phyloP scores from a whole-genome alignment of 2,888 invertebrate genomes.

The Digitonthophagus gazella region DNA sequence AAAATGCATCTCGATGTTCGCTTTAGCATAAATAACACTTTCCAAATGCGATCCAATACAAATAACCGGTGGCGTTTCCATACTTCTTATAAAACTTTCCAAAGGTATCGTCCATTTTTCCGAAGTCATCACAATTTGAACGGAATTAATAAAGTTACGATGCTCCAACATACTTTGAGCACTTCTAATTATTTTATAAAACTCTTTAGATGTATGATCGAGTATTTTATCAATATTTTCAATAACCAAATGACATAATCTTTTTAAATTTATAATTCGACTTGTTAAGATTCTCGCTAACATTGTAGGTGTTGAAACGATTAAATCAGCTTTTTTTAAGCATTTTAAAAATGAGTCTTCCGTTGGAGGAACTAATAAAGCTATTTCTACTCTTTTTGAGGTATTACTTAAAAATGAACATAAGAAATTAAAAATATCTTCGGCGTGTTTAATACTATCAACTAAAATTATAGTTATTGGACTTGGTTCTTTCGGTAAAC shows the following conservation, averaged over 20 bases:
- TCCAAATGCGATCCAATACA: slow-evolving; percentile 73
- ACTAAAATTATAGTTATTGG: slow-evolving; percentile 68
- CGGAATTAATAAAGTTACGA: slow-evolving; percentile 50
- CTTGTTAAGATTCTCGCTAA: slow-evolving; percentile 53
- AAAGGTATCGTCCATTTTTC: slow-evolving; percentile 65
- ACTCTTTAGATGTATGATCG: slow-evolving; percentile 54
- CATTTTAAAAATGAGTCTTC: slow-evolving; percentile 44
- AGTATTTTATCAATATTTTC: slow-evolving; percentile 69
- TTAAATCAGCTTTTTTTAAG: slow-evolving; percentile 60
- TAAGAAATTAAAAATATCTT: slow-evolving; percentile 52
- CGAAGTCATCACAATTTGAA: slow-evolving; percentile 62
- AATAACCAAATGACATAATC: slow-evolving; percentile 65
- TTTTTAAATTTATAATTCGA: slow-evolving; percentile 58
- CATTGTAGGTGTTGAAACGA: slow-evolving; percentile 68
- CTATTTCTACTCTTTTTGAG: slow-evolving; percentile 46
- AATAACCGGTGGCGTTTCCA: slow-evolving; percentile 59
- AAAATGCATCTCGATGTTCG: slow-evolving; percentile 52
- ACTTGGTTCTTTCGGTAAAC: slow-evolving; percentile 52
- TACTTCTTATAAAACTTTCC: slow-evolving; percentile 55
- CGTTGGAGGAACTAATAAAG: slow-evolving; percentile 51
- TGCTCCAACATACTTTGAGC: slow-evolving; percentile 52
- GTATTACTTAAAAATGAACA: slow-evolving; percentile 48
- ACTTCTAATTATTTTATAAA: slow-evolving; percentile 51
- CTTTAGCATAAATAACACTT: slow-evolving; percentile 69
- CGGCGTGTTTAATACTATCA: slow-evolving; percentile 59